Percentiles rank a stretch among this genome's conserved stretches.
These are phyloP conservation scores for Eilema caniola DNA, from an alignment of 2,888 invertebrate genomes.

Conservation along the genomic window DNA sequence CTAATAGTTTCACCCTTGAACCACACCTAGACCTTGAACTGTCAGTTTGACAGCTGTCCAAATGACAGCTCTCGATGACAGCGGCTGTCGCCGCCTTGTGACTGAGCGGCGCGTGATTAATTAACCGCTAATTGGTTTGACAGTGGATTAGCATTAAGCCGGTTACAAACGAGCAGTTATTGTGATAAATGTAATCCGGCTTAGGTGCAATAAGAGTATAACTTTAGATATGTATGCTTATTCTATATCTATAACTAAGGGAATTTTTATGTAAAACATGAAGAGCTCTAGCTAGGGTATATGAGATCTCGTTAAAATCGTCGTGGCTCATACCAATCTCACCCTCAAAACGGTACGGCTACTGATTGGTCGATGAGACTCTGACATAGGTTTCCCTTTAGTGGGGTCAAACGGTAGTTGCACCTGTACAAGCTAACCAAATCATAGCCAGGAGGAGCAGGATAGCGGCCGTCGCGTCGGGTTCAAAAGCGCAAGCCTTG, in stretches of 20 bases:
- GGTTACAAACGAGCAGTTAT: slow-evolving; percentile 35
- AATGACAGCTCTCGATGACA: slow-evolving; percentile 55
- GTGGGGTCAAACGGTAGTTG: no score
- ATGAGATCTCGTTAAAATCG: no score
- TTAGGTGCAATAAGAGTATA: neutral
- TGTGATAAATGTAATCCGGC: neutral
- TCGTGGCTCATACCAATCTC: no score
- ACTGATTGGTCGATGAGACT: no score
- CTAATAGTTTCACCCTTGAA: slow-evolving; percentile 56
- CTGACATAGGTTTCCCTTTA: no score
- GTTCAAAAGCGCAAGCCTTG: no score
- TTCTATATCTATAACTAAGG: neutral
- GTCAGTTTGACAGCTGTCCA: slow-evolving; percentile 75
- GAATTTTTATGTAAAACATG: no score
- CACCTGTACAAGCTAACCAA: no score
- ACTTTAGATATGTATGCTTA: neutral
- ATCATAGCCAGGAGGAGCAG: no score
- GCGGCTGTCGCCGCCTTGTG: slow-evolving; percentile 67
- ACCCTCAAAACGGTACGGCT: no score
- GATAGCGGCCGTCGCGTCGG: no score
- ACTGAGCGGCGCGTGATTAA: slow-evolving; percentile 66
- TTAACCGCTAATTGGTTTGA: slow-evolving; percentile 71
- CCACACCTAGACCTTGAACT: slow-evolving; percentile 65
- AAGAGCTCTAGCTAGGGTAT: neutral
- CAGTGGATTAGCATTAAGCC: slow-evolving; percentile 56